Percentiles rank a stretch among this genome's conserved stretches.
Evolutionary conservation across 2,888 invertebrate species (phyloP).

Genomic region (Thymelicus lineola): DNA sequence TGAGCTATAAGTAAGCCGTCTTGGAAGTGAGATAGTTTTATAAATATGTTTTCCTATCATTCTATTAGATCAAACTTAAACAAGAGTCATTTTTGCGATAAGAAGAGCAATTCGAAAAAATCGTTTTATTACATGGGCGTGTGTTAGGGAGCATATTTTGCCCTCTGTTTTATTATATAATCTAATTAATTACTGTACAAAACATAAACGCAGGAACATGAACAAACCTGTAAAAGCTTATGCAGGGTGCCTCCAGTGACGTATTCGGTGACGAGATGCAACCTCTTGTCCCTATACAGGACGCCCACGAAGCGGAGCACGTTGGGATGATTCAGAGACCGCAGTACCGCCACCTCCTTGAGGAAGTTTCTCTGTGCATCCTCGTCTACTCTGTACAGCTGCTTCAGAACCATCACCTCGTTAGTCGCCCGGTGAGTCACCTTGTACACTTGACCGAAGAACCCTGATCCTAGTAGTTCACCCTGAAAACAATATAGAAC

Average conservation of each 20-base stretch:
- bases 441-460: constrained; percentile 97
- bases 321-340: constrained; percentile 95
- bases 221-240: constrained; percentile 90
- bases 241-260: constrained; percentile 96
- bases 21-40: too few relatives aligned
- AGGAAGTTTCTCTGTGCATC: constrained; percentile 97
- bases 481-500: constrained; percentile 81
- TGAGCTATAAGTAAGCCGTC: too few relatives aligned
- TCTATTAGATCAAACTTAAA: too few relatives aligned
- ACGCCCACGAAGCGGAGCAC: constrained; percentile 97
- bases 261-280: constrained; percentile 97
- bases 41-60: too few relatives aligned
- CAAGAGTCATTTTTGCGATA: too few relatives aligned
- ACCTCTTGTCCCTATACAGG: constrained; percentile 95
- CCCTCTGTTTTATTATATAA: background rate
- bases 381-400: constrained; percentile 96
- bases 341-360: constrained; percentile 97
- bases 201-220: background rate
- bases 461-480: constrained; percentile 95
- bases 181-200: background rate
- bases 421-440: constrained; percentile 95
- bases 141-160: background rate
- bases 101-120: too few relatives aligned
- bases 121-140: background rate
- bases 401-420: constrained; percentile 98